Evolutionary conservation across 2,797 vertebrate species (phyloP), one percentile per base, ranked within the genome.

Genomic region (Enteromius radiatus): DNA sequence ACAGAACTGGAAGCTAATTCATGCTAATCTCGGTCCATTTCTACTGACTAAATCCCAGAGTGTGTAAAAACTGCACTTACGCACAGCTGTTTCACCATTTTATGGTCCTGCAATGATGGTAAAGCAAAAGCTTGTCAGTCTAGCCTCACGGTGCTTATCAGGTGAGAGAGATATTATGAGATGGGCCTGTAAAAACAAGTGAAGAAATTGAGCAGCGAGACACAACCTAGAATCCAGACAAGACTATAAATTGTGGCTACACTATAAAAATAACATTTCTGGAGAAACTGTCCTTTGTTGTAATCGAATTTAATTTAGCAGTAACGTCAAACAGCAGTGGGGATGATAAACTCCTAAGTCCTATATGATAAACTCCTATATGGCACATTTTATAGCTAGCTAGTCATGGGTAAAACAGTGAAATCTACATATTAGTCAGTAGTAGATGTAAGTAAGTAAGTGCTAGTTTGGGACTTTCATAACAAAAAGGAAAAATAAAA

Each of bases 161-260:
- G 52, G 76, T 84, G 80, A 63, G 49, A 47, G 78, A 73, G 78
- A 81, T 73, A 63, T 76, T 67, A 54, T 52, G 54, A 71, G 43
- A 65, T 19, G 26, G 52, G 71, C n/a, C 76, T 82, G 70, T 84
- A 63, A 77, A 81, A 87, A 84, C 79, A 87, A 84, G 76, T 68
- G 76, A 83, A 23, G 36, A 47, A 81, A 69, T n/a, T 36, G 52
- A 81, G 64, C 31, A 33, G 12, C 43, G 76, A 81, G 45, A 71
- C 64, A 75, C 63, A 63, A 76, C 52, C 73, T 64, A 77, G 59
- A 68, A 76, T n/a, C 14, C 65, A 78, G 17, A 38, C 76, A 54
- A 56, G 41, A 68, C 17, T 31, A 17, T 56, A 28, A 11, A 75
- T 45, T 0, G 12, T 64, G 56, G 28, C 14, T 52, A n/a, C 4